A percentile compares a stretch with the other conserved stretches of the same genome.
phyloP scores from a whole-genome alignment of 2,113 vertebrate genomes.

The Hippocampus abdominalis region DNA sequence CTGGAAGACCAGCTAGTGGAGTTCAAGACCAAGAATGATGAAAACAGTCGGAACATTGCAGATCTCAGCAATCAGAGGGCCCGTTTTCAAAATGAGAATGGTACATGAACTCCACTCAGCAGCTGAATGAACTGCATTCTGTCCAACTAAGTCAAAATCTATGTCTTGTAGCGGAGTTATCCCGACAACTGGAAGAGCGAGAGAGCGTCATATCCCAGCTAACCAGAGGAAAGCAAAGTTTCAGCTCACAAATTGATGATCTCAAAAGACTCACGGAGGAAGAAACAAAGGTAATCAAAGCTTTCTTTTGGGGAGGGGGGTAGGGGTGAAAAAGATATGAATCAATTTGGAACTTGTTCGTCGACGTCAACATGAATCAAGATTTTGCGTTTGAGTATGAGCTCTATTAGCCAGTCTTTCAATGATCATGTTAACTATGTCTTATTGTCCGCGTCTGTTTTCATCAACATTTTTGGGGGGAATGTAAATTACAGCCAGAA shows the following conservation, averaged over 20 bases:
- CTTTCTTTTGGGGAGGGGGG: too few species aligned
- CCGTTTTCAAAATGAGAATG: constrained; percentile 60
- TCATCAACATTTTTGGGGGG: too few species aligned
- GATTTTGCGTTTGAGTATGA: too few species aligned
- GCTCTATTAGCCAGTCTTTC: not conserved
- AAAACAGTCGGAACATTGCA: constrained; percentile 40
- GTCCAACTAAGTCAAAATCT: not conserved
- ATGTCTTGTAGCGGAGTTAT: constrained; percentile 45
- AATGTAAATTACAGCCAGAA: too few species aligned
- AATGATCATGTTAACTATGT: not conserved
- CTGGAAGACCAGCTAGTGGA: constrained; percentile 64
- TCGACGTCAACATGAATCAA: too few species aligned
- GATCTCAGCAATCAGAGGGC: constrained; percentile 59
- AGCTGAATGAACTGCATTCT: not conserved
- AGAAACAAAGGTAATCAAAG: constrained; percentile 47
- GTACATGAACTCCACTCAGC: constrained; percentile 10
- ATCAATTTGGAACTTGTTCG: too few species aligned
- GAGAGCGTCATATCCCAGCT: constrained; percentile 59
- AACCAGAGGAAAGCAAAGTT: constrained; percentile 55
- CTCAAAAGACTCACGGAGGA: constrained; percentile 56
- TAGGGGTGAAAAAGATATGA: too few species aligned
- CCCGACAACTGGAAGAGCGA: constrained; percentile 57
- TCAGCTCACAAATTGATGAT: constrained; percentile 47
- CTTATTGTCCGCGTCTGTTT: not conserved
- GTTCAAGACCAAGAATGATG: constrained; percentile 57